Evolutionary conservation across 2,888 invertebrate genomes (phyloP).

Genomic region (Pterostichus niger): DNA sequence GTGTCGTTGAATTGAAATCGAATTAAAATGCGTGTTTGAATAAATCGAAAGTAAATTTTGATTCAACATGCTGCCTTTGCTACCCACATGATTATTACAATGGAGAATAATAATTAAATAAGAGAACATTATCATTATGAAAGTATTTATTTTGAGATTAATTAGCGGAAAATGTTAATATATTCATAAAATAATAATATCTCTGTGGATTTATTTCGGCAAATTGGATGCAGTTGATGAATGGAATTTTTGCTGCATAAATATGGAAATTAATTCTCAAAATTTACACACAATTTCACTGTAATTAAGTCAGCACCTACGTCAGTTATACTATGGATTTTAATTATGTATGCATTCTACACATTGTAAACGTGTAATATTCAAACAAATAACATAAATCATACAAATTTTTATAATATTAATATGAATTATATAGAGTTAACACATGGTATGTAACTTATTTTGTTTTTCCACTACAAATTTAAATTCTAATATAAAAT

Average conservation of each 20-base stretch:
- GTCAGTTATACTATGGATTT: slow-evolving; percentile 44
- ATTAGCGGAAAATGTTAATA: neutral
- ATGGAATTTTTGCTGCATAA: slow-evolving; percentile 23
- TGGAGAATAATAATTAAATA: neutral
- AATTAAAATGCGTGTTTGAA: neutral
- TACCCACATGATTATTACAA: slow-evolving; percentile 2
- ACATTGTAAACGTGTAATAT: neutral
- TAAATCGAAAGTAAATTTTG: too few species aligned
- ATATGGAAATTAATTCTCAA: slow-evolving; percentile 56
- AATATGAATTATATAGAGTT: neutral
- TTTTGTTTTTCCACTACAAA: too few species aligned
- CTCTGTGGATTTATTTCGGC: neutral
- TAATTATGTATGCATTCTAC: slow-evolving; percentile 32
- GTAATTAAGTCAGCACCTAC: slow-evolving; percentile 42
- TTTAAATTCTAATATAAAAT: too few species aligned
- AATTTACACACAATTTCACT: slow-evolving; percentile 46
- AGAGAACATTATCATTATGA: slow-evolving; percentile 18
- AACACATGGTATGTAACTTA: too few species aligned
- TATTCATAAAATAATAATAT: slow-evolving; percentile 14
- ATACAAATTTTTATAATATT: neutral
- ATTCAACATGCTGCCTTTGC: too few species aligned
- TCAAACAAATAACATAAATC: neutral
- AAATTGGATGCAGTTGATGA: slow-evolving; percentile 37
- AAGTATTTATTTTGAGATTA: neutral
- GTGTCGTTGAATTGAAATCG: neutral